These are phyloP conservation scores for Drosophila ananassae DNA, from an alignment of 1,140 invertebrate species.

Conservation along the genomic window DNA sequence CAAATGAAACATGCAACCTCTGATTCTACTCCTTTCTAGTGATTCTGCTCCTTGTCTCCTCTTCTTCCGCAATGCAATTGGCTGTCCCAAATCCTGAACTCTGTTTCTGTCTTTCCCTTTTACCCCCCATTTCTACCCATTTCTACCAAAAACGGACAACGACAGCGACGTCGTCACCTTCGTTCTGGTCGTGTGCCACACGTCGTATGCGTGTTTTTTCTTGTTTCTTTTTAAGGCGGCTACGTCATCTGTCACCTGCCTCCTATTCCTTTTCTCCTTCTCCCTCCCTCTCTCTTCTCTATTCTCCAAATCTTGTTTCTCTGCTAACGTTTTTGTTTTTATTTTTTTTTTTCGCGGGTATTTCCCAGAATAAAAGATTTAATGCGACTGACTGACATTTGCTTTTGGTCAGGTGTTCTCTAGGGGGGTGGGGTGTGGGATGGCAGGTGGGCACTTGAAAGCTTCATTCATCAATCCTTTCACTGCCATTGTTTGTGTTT, in stretches of 20 bases:
- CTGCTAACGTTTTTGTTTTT: background rate
- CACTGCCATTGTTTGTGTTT: constrained; percentile 35
- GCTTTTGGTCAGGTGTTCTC: constrained; percentile 25
- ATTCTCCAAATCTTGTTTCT: constrained; percentile 61
- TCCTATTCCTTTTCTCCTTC: constrained; percentile 6
- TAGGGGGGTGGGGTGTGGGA: background rate
- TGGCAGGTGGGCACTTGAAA: constrained; percentile 4
- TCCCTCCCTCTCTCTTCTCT: background rate
- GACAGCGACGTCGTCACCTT: constrained; percentile 31
- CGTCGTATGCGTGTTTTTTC: constrained; percentile 72
- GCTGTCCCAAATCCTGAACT: constrained; percentile 59
- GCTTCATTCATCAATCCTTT: constrained; percentile 30
- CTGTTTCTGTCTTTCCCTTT: constrained; percentile 55
- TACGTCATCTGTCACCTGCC: constrained; percentile 77
- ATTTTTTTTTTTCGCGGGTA: constrained; percentile 67
- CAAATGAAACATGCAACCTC: constrained; percentile 37
- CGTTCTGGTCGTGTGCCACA: constrained; percentile 72
- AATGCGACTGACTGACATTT: constrained; percentile 55
- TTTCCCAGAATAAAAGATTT: constrained; percentile 68
- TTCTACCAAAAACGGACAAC: background rate
- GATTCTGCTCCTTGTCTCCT: constrained; percentile 12
- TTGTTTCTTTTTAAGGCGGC: constrained; percentile 63
- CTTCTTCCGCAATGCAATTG: constrained; percentile 51
- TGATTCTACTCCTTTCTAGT: constrained; percentile 6
- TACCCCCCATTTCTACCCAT: constrained; percentile 11